A percentile compares a stretch with the other conserved stretches of the same genome.
phyloP scores from a whole-genome alignment of 2,797 vertebrate genomes.

The Gephyroberyx darwinii region DNA sequence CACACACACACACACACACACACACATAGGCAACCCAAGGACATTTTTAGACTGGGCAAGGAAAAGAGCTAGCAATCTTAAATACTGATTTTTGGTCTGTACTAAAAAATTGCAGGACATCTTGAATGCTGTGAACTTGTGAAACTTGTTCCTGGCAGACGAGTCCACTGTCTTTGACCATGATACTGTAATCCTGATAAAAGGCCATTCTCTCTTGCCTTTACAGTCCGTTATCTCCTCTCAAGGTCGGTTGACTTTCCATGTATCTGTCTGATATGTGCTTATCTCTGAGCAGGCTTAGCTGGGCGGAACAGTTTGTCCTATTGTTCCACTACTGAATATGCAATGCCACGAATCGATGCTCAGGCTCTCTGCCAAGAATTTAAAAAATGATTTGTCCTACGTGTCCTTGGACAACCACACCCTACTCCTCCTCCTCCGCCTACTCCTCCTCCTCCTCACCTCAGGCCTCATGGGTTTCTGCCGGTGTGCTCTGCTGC shows the following conservation, averaged over 20 bases:
- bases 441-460: not conserved
- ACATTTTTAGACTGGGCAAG: not conserved
- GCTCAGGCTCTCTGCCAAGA: not conserved
- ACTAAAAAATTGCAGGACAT: not conserved
- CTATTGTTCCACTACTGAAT: not conserved
- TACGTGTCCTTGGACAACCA: not conserved
- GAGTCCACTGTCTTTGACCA: slow-evolving; percentile 9
- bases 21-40: too few relatives aligned
- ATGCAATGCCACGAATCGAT: not conserved
- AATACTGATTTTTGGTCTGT: too few relatives aligned
- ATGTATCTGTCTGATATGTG: slow-evolving; percentile 31
- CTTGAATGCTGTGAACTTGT: slow-evolving; percentile 9
- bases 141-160: not conserved
- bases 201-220: slow-evolving; percentile 22
- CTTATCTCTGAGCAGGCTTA: slow-evolving; percentile 55
- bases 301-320: slow-evolving; percentile 38
- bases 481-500: too few relatives aligned
- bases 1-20: too few relatives aligned
- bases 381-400: not conserved
- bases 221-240: slow-evolving; percentile 61
- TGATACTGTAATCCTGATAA: slow-evolving; percentile 49
- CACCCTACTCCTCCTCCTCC: not conserved
- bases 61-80: too few relatives aligned
- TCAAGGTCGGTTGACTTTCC: slow-evolving; percentile 61
- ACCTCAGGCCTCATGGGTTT: not conserved